Percentiles rank a stretch among this genome's conserved stretches.
These are phyloP conservation scores for Parambassis ranga DNA, from an alignment of 2,797 vertebrate species.

Conservation along the genomic window DNA sequence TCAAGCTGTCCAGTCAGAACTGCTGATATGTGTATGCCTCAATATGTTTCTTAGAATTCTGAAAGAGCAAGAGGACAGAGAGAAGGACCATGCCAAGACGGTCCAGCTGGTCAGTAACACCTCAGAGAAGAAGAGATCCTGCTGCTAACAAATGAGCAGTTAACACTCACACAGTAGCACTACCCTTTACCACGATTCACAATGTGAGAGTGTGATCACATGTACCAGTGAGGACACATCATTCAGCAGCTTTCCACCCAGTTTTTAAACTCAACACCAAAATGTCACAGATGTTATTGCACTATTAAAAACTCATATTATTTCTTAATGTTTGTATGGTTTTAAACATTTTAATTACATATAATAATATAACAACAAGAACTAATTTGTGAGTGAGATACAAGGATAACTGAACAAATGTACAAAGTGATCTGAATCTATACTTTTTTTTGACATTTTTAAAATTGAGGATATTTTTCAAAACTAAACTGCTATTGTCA, in stretches of 20 bases:
- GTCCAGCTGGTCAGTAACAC: conserved; percentile 70
- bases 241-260: background rate
- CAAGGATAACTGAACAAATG: background rate
- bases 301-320: too few relatives aligned
- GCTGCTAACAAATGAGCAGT: conserved; percentile 75
- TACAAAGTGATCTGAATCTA: background rate
- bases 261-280: background rate
- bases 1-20: background rate
- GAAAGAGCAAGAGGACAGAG: conserved; percentile 87
- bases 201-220: conserved; percentile 5
- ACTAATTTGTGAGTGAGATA: background rate
- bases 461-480: background rate
- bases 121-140: conserved; percentile 82
- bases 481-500: conserved; percentile 3
- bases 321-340: too few relatives aligned
- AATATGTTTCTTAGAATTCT: conserved; percentile 78
- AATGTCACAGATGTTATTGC: conserved; percentile 10
- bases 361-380: too few relatives aligned
- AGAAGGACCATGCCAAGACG: conserved; percentile 87
- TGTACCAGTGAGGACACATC: background rate
- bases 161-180: conserved; percentile 12
- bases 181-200: conserved; percentile 17
- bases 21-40: background rate
- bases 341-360: too few relatives aligned
- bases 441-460: background rate